phyloP scores from a whole-genome alignment of 2,113 vertebrate species.

The Willisornis vidua region DNA sequence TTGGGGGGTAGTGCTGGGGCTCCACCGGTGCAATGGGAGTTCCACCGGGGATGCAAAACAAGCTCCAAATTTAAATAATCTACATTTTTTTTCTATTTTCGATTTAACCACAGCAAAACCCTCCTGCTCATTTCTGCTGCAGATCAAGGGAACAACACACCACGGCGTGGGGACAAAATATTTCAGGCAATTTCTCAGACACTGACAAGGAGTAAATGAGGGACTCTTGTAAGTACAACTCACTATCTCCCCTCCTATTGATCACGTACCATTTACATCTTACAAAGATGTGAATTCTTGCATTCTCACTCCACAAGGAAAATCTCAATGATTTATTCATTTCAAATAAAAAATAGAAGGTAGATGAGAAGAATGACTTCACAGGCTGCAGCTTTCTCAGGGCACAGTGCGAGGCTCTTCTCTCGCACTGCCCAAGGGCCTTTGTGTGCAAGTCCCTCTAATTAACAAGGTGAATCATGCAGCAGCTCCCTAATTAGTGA shows the following conservation, averaged over 20 bases:
- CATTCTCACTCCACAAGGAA: constrained; percentile 92
- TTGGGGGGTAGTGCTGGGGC: background rate
- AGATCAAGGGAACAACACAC: constrained; percentile 68
- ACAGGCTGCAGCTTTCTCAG: constrained; percentile 89
- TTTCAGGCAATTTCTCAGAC: constrained; percentile 67
- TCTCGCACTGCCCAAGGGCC: constrained; percentile 83
- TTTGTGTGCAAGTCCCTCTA: constrained; percentile 97
- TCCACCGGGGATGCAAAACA: constrained; percentile 52
- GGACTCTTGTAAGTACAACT: constrained; percentile 77
- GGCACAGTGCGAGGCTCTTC: constrained; percentile 91
- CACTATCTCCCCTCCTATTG: constrained; percentile 86
- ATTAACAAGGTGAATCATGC: constrained; percentile 99
- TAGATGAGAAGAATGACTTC: constrained; percentile 99
- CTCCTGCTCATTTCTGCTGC: constrained; percentile 16
- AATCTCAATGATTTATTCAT: constrained; percentile 99
- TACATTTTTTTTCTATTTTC: constrained; percentile 49
- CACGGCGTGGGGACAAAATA: constrained; percentile 63
- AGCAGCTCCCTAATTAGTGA: constrained; percentile 98
- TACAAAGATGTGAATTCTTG: constrained; percentile 91
- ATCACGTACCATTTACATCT: constrained; percentile 98
- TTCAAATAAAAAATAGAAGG: constrained; percentile 92
- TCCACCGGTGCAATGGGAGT: constrained; percentile 1
- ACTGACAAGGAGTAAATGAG: constrained; percentile 80
- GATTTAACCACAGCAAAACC: background rate
- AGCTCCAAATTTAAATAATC: constrained; percentile 63